Conservation (phyloP, 1,140 invertebrate species). For the Drosophila teissieri region DNA sequence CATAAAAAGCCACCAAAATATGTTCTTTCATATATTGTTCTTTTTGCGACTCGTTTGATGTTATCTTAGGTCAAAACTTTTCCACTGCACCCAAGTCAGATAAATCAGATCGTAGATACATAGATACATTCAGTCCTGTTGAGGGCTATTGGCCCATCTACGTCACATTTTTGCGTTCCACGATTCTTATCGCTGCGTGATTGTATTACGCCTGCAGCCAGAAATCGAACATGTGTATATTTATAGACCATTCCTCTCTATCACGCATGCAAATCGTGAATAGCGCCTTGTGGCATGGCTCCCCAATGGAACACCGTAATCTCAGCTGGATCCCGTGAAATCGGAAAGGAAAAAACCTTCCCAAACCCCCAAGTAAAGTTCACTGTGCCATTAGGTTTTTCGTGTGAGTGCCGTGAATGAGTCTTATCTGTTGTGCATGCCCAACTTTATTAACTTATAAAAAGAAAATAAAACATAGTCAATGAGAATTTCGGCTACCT, state of each 20-base stretch:
- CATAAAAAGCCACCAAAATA: slow-evolving; percentile 9
- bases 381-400: slow-evolving; percentile 63
- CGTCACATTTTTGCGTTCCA: slow-evolving; percentile 49
- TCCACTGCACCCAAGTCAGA: slow-evolving; percentile 39
- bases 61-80: slow-evolving; percentile 55
- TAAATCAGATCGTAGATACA: slow-evolving; percentile 7
- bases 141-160: slow-evolving; percentile 41
- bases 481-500: slow-evolving; percentile 25
- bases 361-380: slow-evolving; percentile 39
- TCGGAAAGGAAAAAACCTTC: slow-evolving; percentile 29
- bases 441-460: slow-evolving; percentile 61
- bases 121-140: background rate
- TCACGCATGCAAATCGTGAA: slow-evolving; percentile 63
- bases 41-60: slow-evolving; percentile 14
- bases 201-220: slow-evolving; percentile 47
- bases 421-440: slow-evolving; percentile 49
- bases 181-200: slow-evolving; percentile 47
- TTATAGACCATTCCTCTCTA: slow-evolving; percentile 47
- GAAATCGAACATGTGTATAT: slow-evolving; percentile 47
- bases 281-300: slow-evolving; percentile 22
- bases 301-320: slow-evolving; percentile 41
- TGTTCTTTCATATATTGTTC: background rate
- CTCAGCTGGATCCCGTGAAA: background rate
- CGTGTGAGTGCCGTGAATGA: slow-evolving; percentile 36
- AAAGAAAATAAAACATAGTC: slow-evolving; percentile 19